Percentiles rank a stretch among this genome's conserved stretches.
Evolutionary conservation across 2,888 invertebrate species (phyloP).

Genomic region (Asteroscopus sphinx): DNA sequence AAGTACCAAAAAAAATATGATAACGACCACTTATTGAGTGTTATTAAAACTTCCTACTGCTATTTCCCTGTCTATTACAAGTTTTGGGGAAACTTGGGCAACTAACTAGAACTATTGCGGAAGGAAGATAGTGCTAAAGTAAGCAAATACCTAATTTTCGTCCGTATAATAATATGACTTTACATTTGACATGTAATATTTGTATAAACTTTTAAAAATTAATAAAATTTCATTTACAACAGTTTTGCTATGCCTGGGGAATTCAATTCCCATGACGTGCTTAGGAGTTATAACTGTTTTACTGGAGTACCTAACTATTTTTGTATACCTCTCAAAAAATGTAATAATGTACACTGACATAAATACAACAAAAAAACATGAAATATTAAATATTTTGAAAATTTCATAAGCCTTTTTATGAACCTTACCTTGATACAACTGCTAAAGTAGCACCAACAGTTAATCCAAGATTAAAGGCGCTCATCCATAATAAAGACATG

Average conservation of each 20-base stretch:
- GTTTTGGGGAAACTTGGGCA: neutral
- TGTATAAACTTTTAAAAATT: neutral
- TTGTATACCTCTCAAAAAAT: neutral
- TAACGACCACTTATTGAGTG: neutral
- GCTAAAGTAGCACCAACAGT: conserved; percentile 91
- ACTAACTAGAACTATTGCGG: neutral
- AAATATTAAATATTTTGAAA: neutral
- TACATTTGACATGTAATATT: too few species aligned
- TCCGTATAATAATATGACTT: too few species aligned
- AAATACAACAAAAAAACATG: neutral
- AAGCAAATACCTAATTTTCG: neutral
- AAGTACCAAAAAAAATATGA: neutral
- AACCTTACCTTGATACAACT: conserved; percentile 90
- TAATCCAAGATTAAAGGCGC: conserved; percentile 90
- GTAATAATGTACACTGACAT: neutral
- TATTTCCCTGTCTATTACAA: neutral
- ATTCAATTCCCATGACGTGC: neutral
- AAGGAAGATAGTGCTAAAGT: neutral
- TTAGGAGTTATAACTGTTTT: neutral
- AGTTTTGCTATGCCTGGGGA: neutral
- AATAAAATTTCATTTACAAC: neutral
- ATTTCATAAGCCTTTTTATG: too few species aligned
- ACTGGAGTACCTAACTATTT: neutral
- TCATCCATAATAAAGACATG: conserved; percentile 92
- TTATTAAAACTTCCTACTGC: neutral